Evolutionary conservation across 2,797 vertebrate species (phyloP).

Genomic region (Rhynchonycteris naso): DNA sequence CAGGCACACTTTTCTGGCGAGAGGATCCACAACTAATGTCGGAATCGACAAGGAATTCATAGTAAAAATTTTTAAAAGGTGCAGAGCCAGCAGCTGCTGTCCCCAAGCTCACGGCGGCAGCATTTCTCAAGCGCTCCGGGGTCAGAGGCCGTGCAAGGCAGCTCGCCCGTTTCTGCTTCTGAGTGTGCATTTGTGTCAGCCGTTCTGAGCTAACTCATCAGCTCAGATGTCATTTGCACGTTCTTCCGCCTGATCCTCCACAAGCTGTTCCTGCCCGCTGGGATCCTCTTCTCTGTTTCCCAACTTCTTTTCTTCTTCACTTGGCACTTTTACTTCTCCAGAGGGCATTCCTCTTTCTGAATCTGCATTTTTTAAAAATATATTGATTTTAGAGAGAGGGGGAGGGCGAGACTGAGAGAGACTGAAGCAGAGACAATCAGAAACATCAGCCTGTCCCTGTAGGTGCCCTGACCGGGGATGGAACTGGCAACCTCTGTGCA

Average conservation of each 20-base stretch:
- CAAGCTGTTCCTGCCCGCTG: not conserved
- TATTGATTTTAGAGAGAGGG: no score
- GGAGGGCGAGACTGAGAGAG: no score
- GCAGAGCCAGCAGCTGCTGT: not conserved
- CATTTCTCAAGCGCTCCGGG: not conserved
- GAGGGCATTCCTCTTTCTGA: not conserved
- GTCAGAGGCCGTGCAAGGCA: not conserved
- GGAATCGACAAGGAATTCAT: not conserved
- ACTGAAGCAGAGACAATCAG: no score
- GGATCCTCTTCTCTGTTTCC: not conserved
- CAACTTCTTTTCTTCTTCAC: not conserved
- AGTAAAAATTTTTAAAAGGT: not conserved
- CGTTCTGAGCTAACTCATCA: not conserved
- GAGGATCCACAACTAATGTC: not conserved
- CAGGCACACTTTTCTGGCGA: not conserved
- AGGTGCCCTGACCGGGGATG: no score
- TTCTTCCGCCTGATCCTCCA: not conserved
- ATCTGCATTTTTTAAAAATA: not conserved
- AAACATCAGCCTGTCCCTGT: no score
- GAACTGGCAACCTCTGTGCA: no score
- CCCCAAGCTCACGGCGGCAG: not conserved
- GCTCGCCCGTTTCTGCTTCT: not conserved
- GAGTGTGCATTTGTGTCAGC: not conserved
- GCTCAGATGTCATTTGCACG: accelerated
- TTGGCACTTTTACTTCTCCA: not conserved